Percentiles rank a stretch among this genome's conserved stretches.
Conservation (phyloP, 2,797 vertebrate species). For the Agapornis canus region DNA sequence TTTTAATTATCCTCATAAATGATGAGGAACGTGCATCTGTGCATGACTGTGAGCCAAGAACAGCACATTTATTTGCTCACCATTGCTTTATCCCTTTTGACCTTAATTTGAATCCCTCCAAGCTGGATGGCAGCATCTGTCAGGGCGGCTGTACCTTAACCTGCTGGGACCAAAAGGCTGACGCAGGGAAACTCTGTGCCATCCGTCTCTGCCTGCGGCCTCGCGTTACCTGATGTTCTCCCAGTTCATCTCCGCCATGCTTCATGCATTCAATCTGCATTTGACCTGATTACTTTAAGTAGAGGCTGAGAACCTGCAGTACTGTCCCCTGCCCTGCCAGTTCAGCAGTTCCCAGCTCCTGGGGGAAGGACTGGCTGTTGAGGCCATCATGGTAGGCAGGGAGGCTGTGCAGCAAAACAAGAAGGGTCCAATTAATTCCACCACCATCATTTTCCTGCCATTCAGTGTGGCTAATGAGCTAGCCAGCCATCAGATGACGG, state of each 20-base stretch:
- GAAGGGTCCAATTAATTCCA: neutral
- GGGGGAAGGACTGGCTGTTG: neutral
- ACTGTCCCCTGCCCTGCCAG: neutral
- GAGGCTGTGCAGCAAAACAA: neutral
- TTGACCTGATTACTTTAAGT: neutral
- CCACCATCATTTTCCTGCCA: neutral
- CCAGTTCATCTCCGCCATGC: neutral
- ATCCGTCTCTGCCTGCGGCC: neutral
- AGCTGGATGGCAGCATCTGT: conserved; percentile 30
- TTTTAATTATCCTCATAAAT: conserved; percentile 46
- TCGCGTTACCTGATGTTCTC: neutral
- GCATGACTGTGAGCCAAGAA: conserved; percentile 29
- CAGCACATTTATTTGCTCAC: neutral
- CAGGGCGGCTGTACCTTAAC: neutral
- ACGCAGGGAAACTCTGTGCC: neutral
- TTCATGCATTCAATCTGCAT: neutral
- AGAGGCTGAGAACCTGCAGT: neutral
- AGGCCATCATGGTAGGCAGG: neutral
- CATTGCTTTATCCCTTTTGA: conserved; percentile 34
- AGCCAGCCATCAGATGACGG: neutral
- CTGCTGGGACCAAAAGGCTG: conserved; percentile 41
- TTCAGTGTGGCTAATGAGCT: neutral
- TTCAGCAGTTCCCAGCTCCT: neutral
- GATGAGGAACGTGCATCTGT: neutral
- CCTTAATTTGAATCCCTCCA: conserved; percentile 41